Base-by-base conservation (phyloP, 37 sponge, comb jelly and placozoan species). In the Cliona cf. orientalis region DNA sequence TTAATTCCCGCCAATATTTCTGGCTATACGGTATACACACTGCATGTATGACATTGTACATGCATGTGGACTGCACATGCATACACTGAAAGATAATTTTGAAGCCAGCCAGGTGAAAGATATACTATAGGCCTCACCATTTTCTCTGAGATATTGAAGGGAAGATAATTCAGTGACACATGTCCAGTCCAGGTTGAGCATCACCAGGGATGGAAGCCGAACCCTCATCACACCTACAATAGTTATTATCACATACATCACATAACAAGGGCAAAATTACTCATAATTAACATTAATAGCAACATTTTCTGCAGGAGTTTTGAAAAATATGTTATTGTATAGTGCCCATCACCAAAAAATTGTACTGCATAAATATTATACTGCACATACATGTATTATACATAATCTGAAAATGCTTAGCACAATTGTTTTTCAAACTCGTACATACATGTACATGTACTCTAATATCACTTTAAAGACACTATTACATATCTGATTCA, bases 151-250 rank as follows among this genome's bases (percentile, higher is more conserved):
- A 2, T n/a, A 4, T 3, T 68, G 41, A 14, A 88, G 2, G 21
- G 89, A 49, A 5, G 29, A 64, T 12, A 9, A 63, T 22, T 82
- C 89, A 62, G 83, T 81, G 29, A 76, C 63, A 81, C 82, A 82
- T 0, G 89, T 81, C 89, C 89, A 88, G 82, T 88, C 73, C 68
- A 88, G 23, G 69, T 76, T 88, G 29, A 88, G 78, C 82, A 81
- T 81, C 2, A 42, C 25, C 66, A 88, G 78, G 9, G 73, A 88
- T 14, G 89, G 78, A 9, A 88, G 82, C 14, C 31, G 14, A 6
- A 88, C 40, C 3, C 32, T 33, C 4, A 29, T 22, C 22, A 70
- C 33, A 44, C 84, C 84, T 82, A 42, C 32, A 69, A 35, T n/a
- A 11, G 36, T n/a, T n/a, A n/a, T n/a, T n/a, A n/a, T n/a, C 22